These are phyloP conservation scores for Orcinus orca DNA, from an alignment of 2,113 vertebrate genomes.

Conservation along the genomic window DNA sequence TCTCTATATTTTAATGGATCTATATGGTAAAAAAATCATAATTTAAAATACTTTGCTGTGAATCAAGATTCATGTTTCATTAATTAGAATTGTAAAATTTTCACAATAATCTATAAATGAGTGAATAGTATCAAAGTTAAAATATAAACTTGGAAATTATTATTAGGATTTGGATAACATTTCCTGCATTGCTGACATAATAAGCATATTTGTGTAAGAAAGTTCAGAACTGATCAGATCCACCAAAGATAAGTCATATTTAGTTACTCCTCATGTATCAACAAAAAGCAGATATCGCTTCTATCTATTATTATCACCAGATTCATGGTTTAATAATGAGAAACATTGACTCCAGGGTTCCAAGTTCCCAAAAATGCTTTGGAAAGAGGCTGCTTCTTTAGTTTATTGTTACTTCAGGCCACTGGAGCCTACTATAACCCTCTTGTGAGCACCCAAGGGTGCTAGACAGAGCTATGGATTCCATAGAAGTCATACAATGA, in stretches of 20 bases:
- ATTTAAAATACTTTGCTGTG: neutral
- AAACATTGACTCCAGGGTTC: neutral
- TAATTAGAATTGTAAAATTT: neutral
- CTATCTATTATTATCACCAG: neutral
- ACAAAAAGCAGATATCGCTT: neutral
- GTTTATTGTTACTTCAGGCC: neutral
- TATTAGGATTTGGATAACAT: slow-evolving; percentile 12
- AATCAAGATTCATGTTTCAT: neutral
- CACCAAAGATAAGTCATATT: slow-evolving; percentile 38
- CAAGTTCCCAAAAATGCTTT: neutral
- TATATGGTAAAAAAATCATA: neutral
- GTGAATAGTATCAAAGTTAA: neutral
- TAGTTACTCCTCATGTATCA: neutral
- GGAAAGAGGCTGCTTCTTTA: neutral
- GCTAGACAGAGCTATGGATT: neutral
- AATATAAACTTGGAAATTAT: neutral
- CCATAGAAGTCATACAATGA: neutral
- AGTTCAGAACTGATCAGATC: neutral
- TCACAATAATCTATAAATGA: neutral
- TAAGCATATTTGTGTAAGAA: slow-evolving; percentile 34
- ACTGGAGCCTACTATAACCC: neutral
- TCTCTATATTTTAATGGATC: neutral
- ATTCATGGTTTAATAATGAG: neutral
- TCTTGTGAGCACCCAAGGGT: neutral
- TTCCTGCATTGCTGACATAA: slow-evolving; percentile 42